Evolutionary conservation across 2,113 vertebrate genomes (phyloP), one percentile per base, ranked within the genome.

Genomic region (Aptenodytes patagonicus): DNA sequence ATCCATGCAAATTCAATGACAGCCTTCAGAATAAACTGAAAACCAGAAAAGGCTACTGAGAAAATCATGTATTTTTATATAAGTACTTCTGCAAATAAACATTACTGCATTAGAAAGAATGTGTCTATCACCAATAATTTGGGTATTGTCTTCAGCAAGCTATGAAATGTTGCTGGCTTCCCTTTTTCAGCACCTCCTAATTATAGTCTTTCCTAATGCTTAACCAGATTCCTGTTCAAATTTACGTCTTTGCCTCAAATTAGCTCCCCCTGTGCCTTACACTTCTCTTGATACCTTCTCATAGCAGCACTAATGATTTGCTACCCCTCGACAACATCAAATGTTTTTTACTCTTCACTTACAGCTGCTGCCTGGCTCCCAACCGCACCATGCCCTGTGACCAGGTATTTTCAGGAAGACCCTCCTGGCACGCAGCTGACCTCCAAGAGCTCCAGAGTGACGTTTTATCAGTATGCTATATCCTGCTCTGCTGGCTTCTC

Each of bases 1-100:
- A 92, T 98, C 97, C 98, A 98, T 98, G 65, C 52, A 94, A 95
- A 79, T 42, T 83, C n/a, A 62, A 6, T 16, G 68, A n/a, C 44
- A 49, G 80, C n/a, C 66, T 90, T 80, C 57, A 84, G 46, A 88
- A 76, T 29, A 71, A 65, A 66, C 49, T 92, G 75, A 38, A 83
- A 93, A 91, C 9, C 13, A 95, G 40, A 80, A 92, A 80, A 84
- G 4, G 14, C 38, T 49, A 76, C 40, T 69, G 12, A 87, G 54
- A 95, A 93, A 86, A 71, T 15, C 3, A 2, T 14, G 2, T 4
- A 54, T 70, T 71, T 77, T 79, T 17, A 62, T 12, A 0, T 4
- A 61, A 51, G 16, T 73, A 83, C 8, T 55, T 70, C 15, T 44
- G 26, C 0, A 55, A 65, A 28, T 20, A 25, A 40, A 14, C 1